A percentile compares a stretch with the other conserved stretches of the same genome.
These are phyloP conservation scores for Morpho helenor DNA, from an alignment of 2,888 invertebrate species.

Conservation along the genomic window DNA sequence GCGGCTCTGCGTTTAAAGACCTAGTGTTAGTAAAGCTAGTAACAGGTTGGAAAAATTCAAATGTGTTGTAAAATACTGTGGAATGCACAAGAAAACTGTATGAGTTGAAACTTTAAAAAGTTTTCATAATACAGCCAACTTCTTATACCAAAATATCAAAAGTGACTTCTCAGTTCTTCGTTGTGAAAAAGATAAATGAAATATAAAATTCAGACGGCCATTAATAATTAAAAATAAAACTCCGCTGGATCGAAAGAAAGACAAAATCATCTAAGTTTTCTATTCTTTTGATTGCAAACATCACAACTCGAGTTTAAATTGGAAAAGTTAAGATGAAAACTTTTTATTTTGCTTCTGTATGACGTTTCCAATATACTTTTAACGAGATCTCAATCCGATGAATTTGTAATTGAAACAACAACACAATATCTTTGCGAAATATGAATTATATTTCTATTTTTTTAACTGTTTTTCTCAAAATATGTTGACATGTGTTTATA, in stretches of 20 bases:
- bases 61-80: too few species aligned
- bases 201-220: background rate
- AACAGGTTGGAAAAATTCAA: too few species aligned
- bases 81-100: too few species aligned
- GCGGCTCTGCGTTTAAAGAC: too few species aligned
- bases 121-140: too few species aligned
- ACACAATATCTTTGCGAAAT: background rate
- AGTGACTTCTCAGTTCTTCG: too few species aligned
- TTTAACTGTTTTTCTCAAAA: background rate
- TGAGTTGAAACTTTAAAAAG: too few species aligned
- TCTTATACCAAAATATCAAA: too few species aligned
- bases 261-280: background rate
- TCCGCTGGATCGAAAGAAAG: background rate
- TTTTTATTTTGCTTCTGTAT: slow-evolving; percentile 24
- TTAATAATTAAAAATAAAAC: slow-evolving; percentile 6
- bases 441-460: background rate
- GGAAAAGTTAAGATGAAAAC: slow-evolving; percentile 30
- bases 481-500: background rate
- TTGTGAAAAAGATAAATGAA: too few species aligned
- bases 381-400: slow-evolving; percentile 14
- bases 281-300: slow-evolving; percentile 29
- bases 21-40: too few species aligned
- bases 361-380: slow-evolving; percentile 27
- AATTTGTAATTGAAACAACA: slow-evolving; percentile 2
- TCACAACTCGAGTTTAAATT: slow-evolving; percentile 36